Conservation (phyloP, 1,140 invertebrate species). For the Eumeta japonica region DNA sequence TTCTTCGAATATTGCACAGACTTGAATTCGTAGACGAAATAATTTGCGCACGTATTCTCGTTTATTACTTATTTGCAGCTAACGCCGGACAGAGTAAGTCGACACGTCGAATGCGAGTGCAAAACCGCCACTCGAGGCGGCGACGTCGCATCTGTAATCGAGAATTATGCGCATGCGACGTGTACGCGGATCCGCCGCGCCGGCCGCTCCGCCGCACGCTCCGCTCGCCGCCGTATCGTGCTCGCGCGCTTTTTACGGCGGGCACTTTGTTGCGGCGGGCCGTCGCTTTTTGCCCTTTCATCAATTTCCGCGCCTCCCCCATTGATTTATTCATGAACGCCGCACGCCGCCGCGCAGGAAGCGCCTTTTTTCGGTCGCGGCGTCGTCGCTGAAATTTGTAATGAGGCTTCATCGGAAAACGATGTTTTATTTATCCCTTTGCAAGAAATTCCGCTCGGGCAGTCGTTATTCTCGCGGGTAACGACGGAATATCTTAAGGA, state of each 20-base stretch:
- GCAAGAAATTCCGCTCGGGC: too few relatives aligned
- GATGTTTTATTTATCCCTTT: slow-evolving; percentile 50
- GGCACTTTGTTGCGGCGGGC: slow-evolving; percentile 50
- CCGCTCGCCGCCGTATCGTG: slow-evolving; percentile 4
- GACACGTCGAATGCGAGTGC: too few relatives aligned
- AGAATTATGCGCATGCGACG: slow-evolving; percentile 54
- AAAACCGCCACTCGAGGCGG: too few relatives aligned
- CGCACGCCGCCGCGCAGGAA: slow-evolving; percentile 49
- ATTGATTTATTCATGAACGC: slow-evolving; percentile 56
- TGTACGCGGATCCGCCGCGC: slow-evolving; percentile 25
- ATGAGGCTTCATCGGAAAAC: slow-evolving; percentile 52
- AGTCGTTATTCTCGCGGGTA: slow-evolving; percentile 14
- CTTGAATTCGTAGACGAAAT: too few relatives aligned
- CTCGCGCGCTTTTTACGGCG: slow-evolving; percentile 33
- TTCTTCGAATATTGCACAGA: too few relatives aligned
- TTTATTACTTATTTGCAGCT: too few relatives aligned
- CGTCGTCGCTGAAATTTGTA: slow-evolving; percentile 49
- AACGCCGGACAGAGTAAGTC: too few relatives aligned
- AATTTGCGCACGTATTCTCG: too few relatives aligned
- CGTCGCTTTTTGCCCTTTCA: slow-evolving; percentile 47
- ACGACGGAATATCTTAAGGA: slow-evolving; percentile 14
- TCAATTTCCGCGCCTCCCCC: slow-evolving; percentile 52
- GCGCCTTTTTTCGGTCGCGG: slow-evolving; percentile 43
- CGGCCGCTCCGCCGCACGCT: slow-evolving; percentile 33
- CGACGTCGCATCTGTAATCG: not conserved